Base-by-base conservation (phyloP, 2,797 vertebrate species). In the Anas georgica region DNA sequence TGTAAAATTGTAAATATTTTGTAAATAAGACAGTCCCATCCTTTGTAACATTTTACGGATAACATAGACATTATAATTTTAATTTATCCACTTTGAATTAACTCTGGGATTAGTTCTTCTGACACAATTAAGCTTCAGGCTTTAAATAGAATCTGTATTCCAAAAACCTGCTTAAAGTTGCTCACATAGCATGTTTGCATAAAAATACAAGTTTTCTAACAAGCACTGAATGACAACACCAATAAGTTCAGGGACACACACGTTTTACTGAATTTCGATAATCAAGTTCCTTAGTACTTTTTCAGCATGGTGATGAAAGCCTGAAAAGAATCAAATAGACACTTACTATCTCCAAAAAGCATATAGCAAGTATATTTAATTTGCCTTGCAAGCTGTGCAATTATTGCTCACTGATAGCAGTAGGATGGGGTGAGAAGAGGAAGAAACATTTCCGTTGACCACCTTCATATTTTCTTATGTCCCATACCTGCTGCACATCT, bases 11-110 rank as follows among this genome's bases (percentile, higher is more conserved):
- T 17, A 88, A 73, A 39, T n/a, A 60, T 43, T 82, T 73, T 83
- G 14, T 28, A 90, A 84, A 79, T 21, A 90, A 91, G 55, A 3
- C 21, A 35, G 10, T n/a, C 20, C 17, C 16, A 84, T 60, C 13
- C 11, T 56, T 7, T 56, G 10, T 31, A 91, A 79, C 4, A 69
- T 52, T 78, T 83, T 37, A 69, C 46, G 23, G 17, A 15, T 79
- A 43, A 14, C 12, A 77, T 3, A 1, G 67, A 20, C 35, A 7
- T 46, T 56, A 39, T 28, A 17, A 39, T 82, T 82, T 55, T 82
- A 78, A 25, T 90, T 77, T 78, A 87, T 55, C 37, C 26, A 28
- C 23, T 73, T 93, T 82, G 76, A 59, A 88, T 86, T 86, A 94
- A 66, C 22, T 83, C 74, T 13, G 18, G 29, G 41, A 82, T 88